Percentiles rank a stretch among this genome's conserved stretches.
These are phyloP conservation scores for Cotesia glomerata DNA, from an alignment of 1,140 invertebrate genomes.

Conservation along the genomic window DNA sequence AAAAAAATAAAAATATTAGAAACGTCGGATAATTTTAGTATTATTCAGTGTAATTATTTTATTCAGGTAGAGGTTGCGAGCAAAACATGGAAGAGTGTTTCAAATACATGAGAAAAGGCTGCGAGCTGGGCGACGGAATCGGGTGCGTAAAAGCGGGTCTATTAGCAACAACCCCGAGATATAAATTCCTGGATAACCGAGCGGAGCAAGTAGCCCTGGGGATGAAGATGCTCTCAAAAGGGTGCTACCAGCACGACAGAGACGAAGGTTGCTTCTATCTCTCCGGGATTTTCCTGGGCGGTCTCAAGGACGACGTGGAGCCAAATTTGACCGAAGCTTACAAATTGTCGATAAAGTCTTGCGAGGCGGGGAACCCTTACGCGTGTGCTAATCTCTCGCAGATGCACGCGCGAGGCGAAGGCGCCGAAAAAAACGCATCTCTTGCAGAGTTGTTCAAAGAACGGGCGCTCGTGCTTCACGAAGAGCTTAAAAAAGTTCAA, in stretches of 20 bases:
- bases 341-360: slow-evolving; percentile 75
- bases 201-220: slow-evolving; percentile 57
- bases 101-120: slow-evolving; percentile 81
- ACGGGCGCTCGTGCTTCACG: slow-evolving; percentile 72
- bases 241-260: slow-evolving; percentile 71
- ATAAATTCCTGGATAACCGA: slow-evolving; percentile 61
- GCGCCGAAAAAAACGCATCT: slow-evolving; percentile 74
- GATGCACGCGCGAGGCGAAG: slow-evolving; percentile 79
- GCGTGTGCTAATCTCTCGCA: slow-evolving; percentile 86
- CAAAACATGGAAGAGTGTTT: slow-evolving; percentile 57
- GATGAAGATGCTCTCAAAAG: slow-evolving; percentile 72
- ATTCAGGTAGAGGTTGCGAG: slow-evolving; percentile 49
- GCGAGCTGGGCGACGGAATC: slow-evolving; percentile 70
- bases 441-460: slow-evolving; percentile 76
- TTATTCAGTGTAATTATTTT: too few species aligned
- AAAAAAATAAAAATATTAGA: too few species aligned
- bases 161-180: slow-evolving; percentile 66
- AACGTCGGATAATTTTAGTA: too few species aligned
- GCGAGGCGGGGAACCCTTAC: slow-evolving; percentile 80
- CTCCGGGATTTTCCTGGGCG: slow-evolving; percentile 77
- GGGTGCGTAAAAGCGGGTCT: slow-evolving; percentile 80
- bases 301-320: slow-evolving; percentile 70
- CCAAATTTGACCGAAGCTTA: slow-evolving; percentile 80
- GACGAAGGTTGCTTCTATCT: slow-evolving; percentile 81
- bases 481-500: slow-evolving; percentile 68